Percentiles rank a stretch among this genome's conserved stretches.
phyloP scores from a whole-genome alignment of 2,797 vertebrate species.

The Acanthiza pusilla region DNA sequence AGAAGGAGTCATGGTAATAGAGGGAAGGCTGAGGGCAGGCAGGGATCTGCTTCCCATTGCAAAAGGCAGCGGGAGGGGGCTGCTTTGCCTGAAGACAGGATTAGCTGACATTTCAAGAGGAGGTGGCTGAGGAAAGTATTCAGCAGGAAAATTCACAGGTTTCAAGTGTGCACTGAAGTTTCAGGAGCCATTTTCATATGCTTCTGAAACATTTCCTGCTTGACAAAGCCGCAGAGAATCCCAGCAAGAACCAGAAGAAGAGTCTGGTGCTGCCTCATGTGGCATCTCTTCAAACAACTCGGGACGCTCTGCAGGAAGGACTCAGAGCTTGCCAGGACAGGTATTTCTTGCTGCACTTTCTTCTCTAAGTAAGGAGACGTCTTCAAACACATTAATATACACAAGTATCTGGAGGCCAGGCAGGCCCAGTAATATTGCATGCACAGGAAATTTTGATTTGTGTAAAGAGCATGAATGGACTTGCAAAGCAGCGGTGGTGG shows the following conservation, averaged over 20 bases:
- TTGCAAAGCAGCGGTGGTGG: background rate
- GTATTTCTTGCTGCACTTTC: background rate
- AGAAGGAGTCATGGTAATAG: background rate
- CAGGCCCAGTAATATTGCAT: too few species aligned
- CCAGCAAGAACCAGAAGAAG: background rate
- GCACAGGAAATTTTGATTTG: background rate
- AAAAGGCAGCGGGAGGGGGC: background rate
- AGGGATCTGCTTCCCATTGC: background rate
- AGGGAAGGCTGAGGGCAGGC: background rate
- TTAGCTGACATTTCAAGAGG: background rate
- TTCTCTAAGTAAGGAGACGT: background rate
- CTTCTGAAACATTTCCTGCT: background rate
- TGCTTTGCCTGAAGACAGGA: conserved; percentile 4
- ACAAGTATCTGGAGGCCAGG: background rate
- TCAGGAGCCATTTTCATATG: background rate
- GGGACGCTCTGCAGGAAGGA: fast-evolving
- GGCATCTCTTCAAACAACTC: background rate
- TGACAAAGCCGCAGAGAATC: background rate
- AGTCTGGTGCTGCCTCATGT: fast-evolving
- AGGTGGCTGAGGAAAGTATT: background rate
- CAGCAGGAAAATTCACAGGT: background rate
- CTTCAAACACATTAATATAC: background rate
- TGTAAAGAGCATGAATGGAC: background rate
- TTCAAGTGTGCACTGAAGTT: background rate
- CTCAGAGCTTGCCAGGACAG: background rate